Evolutionary conservation across 2,113 vertebrate genomes (phyloP).

Genomic region (Pungitius pungitius): DNA sequence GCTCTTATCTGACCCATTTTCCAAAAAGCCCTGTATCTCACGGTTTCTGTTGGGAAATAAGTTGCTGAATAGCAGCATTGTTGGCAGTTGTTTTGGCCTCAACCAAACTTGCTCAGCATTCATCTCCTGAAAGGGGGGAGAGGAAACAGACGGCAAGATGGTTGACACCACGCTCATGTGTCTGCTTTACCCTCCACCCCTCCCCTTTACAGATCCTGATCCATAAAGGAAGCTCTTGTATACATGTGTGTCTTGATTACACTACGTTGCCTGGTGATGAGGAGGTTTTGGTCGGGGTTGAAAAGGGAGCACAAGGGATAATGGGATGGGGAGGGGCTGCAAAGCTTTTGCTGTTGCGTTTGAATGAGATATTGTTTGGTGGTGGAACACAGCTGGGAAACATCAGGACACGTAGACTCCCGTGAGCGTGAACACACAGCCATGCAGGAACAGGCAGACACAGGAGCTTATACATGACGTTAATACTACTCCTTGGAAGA

Average conservation of each 20-base stretch:
- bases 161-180: constrained; percentile 59
- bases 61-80: constrained; percentile 67
- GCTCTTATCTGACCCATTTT: constrained; percentile 54
- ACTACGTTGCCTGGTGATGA: constrained; percentile 77
- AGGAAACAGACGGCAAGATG: constrained; percentile 67
- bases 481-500: constrained; percentile 46
- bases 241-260: constrained; percentile 79
- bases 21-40: constrained; percentile 27
- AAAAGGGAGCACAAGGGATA: constrained; percentile 60
- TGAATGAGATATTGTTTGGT: constrained; percentile 84
- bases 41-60: constrained; percentile 25
- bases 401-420: constrained; percentile 76
- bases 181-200: constrained; percentile 36
- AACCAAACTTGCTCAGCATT: constrained; percentile 51
- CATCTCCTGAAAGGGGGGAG: constrained; percentile 43
- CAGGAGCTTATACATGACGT: constrained; percentile 49
- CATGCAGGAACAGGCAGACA: constrained; percentile 42
- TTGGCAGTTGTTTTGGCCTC: constrained; percentile 48
- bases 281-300: constrained; percentile 50
- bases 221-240: constrained; percentile 78
- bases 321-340: constrained; percentile 57
- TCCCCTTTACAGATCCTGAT: constrained; percentile 50
- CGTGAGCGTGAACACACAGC: constrained; percentile 44
- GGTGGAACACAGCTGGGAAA: constrained; percentile 83
- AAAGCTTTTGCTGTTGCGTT: constrained; percentile 62